Conservation (phyloP, 2,888 invertebrate genomes). For the Drosophila maculinotata region DNA sequence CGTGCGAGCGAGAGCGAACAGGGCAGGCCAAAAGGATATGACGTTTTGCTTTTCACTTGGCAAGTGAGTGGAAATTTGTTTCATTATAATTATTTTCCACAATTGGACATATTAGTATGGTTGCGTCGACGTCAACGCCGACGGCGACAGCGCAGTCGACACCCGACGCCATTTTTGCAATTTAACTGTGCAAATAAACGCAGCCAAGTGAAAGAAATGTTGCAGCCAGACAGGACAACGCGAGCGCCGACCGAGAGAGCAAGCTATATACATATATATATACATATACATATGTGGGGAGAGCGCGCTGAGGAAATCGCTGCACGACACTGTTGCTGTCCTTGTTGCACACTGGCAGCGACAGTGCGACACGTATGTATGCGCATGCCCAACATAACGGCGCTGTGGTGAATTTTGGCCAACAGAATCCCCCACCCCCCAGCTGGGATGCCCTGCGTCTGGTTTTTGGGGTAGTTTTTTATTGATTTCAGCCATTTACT, state of each 20-base stretch:
- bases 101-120: constrained; percentile 86
- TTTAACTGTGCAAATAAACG: constrained; percentile 73
- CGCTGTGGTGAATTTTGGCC: constrained; percentile 60
- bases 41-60: constrained; percentile 79
- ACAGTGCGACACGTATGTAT: not conserved
- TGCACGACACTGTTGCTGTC: constrained; percentile 43
- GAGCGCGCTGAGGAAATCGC: constrained; percentile 24
- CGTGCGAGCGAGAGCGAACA: constrained; percentile 57
- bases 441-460: constrained; percentile 9
- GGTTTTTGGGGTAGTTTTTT: constrained; percentile 69
- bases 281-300: not conserved
- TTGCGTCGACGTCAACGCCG: constrained; percentile 56
- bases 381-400: constrained; percentile 58
- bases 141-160: constrained; percentile 10
- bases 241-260: constrained; percentile 12
- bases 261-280: not conserved
- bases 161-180: constrained; percentile 75
- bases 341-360: constrained; percentile 32
- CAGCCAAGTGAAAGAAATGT: constrained; percentile 65
- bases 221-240: constrained; percentile 49
- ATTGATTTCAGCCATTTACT: constrained; percentile 65
- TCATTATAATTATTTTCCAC: constrained; percentile 86
- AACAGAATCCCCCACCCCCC: constrained; percentile 8
- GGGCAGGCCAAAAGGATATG: constrained; percentile 73
- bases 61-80: constrained; percentile 85